Evolutionary conservation across 2,113 vertebrate genomes (phyloP).

Genomic region (Ptilonorhynchus violaceus): DNA sequence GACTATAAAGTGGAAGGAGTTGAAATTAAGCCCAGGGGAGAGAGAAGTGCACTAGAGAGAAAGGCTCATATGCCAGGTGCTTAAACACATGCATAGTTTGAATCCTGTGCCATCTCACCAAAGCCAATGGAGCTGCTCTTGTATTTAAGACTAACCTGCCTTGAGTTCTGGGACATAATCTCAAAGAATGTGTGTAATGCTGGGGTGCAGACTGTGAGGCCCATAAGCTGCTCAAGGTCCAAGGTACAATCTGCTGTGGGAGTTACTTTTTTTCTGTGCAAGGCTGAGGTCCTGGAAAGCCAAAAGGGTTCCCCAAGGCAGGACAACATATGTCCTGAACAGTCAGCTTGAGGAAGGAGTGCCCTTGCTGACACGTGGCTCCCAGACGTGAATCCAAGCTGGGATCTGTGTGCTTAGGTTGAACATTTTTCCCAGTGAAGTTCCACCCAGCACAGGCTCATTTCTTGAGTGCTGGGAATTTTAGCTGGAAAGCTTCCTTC

Average conservation of each 20-base stretch:
- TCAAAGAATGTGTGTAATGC: not conserved
- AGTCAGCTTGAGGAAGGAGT: not conserved
- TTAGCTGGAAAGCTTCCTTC: not conserved
- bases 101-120: not conserved
- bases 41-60: constrained; percentile 9
- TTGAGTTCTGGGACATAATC: not conserved
- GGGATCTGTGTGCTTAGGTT: accelerated
- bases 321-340: not conserved
- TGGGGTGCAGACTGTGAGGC: not conserved
- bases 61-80: not conserved
- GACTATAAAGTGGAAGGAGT: constrained; percentile 7
- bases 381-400: not conserved
- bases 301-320: not conserved
- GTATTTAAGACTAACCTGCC: not conserved
- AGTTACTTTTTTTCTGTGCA: not conserved
- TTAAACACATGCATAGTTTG: constrained; percentile 44
- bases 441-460: not conserved
- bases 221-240: not conserved
- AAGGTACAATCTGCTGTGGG: not conserved
- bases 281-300: not conserved
- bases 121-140: not conserved
- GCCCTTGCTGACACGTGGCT: not conserved
- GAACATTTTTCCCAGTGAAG: not conserved
- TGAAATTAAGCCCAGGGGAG: constrained; percentile 55
- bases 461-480: not conserved